Evolutionary conservation across 35 echinoderm and acorn worm species (phyloP).

Genomic region (Patiria miniata): DNA sequence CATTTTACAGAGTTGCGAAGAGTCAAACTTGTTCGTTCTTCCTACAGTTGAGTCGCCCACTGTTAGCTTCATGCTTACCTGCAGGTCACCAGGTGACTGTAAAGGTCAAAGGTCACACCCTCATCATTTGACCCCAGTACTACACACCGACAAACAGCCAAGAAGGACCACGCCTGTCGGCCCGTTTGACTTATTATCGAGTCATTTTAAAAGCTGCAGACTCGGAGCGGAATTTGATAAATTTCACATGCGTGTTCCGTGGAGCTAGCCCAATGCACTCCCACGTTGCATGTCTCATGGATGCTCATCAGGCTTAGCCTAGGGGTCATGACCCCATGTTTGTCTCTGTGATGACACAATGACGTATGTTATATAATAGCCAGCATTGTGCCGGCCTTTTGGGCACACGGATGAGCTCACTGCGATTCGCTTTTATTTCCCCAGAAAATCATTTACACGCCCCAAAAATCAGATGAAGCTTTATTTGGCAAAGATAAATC

Average conservation of each 20-base stretch:
- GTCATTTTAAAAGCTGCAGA: not conserved
- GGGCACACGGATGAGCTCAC: not conserved
- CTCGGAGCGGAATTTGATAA: not conserved
- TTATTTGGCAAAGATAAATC: not conserved
- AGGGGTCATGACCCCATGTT: conserved; percentile 20
- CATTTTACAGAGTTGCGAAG: not conserved
- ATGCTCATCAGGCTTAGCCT: not conserved
- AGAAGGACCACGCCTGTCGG: not conserved
- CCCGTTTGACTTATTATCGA: not conserved
- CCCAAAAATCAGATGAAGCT: not conserved
- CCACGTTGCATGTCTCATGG: not conserved
- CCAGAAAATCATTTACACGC: not conserved
- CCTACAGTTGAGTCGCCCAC: no score
- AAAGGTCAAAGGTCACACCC: conserved; percentile 18
- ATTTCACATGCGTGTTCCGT: no score
- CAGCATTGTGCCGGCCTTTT: conserved; percentile 27
- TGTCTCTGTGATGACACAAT: not conserved
- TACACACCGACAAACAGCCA: not conserved
- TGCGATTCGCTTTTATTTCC: not conserved
- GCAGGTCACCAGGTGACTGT: no score
- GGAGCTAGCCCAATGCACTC: no score
- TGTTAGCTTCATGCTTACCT: no score
- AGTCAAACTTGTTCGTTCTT: no score
- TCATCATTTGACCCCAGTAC: not conserved
- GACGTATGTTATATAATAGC: conserved; percentile 12